These are phyloP conservation scores for Catocala nupta DNA, from an alignment of 2,888 invertebrate species.

Conservation along the genomic window DNA sequence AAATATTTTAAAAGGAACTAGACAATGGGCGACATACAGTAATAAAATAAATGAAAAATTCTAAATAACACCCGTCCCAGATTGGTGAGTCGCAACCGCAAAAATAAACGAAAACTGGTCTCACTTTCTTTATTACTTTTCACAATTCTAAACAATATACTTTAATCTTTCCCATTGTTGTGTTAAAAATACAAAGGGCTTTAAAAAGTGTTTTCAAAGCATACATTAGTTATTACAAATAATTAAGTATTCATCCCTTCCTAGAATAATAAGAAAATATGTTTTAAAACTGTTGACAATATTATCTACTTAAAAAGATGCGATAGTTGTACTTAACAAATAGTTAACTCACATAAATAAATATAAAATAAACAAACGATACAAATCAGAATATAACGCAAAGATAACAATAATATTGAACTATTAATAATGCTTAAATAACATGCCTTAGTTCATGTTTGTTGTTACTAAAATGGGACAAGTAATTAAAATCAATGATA, in stretches of 20 bases:
- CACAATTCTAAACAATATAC: slow-evolving; percentile 56
- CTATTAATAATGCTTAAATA: slow-evolving; percentile 37
- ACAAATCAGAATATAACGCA: slow-evolving; percentile 22
- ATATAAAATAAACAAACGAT: background rate
- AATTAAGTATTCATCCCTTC: background rate
- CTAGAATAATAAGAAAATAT: background rate
- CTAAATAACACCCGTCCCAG: slow-evolving; percentile 62
- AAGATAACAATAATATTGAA: slow-evolving; percentile 30
- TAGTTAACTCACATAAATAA: too few species aligned
- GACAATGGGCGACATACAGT: slow-evolving; percentile 71
- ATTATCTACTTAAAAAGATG: too few species aligned
- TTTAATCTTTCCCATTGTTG: slow-evolving; percentile 33
- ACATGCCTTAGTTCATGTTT: slow-evolving; percentile 36
- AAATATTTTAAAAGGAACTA: slow-evolving; percentile 68
- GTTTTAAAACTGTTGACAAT: background rate
- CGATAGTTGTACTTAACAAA: too few species aligned
- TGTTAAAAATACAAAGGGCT: slow-evolving; percentile 20
- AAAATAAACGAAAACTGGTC: slow-evolving; percentile 63
- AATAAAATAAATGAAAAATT: slow-evolving; percentile 72
- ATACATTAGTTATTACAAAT: background rate
- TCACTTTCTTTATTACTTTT: slow-evolving; percentile 67
- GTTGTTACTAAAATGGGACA: slow-evolving; percentile 39
- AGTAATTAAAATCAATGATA: slow-evolving; percentile 47
- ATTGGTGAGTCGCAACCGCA: slow-evolving; percentile 64
- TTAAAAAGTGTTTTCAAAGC: slow-evolving; percentile 13